Evolutionary conservation across 2,113 vertebrate genomes (phyloP).

Genomic region (Ictalurus punctatus): DNA sequence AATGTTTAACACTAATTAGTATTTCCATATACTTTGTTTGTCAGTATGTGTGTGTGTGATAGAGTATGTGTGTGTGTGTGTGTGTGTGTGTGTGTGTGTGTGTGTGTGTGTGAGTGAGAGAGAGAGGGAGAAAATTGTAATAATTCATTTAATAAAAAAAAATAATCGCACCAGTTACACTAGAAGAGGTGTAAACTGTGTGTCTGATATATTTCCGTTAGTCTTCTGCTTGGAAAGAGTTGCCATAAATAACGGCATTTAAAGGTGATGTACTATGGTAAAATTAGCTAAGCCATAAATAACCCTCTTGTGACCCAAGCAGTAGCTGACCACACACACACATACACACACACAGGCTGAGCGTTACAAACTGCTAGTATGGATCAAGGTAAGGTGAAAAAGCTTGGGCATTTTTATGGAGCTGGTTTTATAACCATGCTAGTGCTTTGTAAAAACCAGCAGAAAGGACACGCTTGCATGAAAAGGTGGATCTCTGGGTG

Average conservation of each 20-base stretch:
- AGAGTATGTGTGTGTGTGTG: neutral
- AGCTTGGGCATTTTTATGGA: neutral
- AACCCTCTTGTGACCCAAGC: conserved; percentile 31
- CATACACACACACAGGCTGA: neutral
- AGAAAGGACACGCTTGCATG: neutral
- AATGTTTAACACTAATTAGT: neutral
- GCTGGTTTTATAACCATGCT: neutral
- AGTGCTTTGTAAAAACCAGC: neutral
- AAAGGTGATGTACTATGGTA: conserved; percentile 23
- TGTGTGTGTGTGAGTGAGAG: neutral
- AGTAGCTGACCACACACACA: neutral
- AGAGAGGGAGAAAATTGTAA: neutral
- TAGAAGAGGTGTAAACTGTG: conserved; percentile 27
- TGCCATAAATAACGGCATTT: conserved; percentile 45
- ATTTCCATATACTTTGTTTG: neutral
- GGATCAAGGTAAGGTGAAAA: conserved; percentile 44
- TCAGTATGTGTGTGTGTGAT: neutral
- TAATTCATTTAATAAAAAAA: neutral
- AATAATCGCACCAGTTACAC: neutral
- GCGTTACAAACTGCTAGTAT: conserved; percentile 31
- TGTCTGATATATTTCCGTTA: conserved; percentile 33
- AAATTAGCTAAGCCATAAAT: conserved; percentile 43
- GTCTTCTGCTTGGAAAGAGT: conserved; percentile 1
- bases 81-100: neutral
- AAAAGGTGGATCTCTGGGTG: neutral